Evolutionary conservation across 64 coral and sea anemone genomes (phyloP), one percentile per base, ranked within the genome.

Genomic region (Porites lutea): DNA sequence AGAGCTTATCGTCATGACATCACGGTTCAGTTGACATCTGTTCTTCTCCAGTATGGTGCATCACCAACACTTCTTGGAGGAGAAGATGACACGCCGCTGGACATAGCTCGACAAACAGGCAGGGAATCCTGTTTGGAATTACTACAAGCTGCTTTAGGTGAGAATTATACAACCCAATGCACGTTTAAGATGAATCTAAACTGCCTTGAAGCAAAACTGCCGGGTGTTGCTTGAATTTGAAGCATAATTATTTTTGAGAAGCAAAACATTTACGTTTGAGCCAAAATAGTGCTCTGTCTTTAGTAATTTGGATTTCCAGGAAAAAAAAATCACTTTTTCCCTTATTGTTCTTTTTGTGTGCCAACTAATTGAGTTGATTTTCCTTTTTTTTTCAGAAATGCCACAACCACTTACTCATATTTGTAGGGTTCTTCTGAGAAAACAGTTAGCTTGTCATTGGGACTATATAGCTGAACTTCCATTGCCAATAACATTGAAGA

Each of bases 41-140:
- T 91, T 21, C 65, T 96, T 11, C 78, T 96, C 20, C 88, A 90
- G 48, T 96, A 96, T 91, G 95, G 95, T 74, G 95, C 91, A 76
- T 96, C 92, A 3, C 87, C 92, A 43, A 72, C 91, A 21, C 68
- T 87, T 10, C 87, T 93, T 61, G 95, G 95, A 75, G 79, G 80
- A 80, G 90, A 94, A 4, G 92, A 96, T 52, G 95, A 96, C 66
- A 96, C 88, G 67, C 48, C 95, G 1, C 63, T 96, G 68, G 88
- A 96, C 15, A 76, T 96, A 70, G 72, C 90, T 43, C 89, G 51
- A 48, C 75, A 78, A 58, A 91, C 91, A 48, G 58, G 81, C 43
- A 91, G 94, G 22, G 65, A 23, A 61, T 86, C 79, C 4, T 94
- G 95, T 74, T 44, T 87, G 20, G 95, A 96, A 15, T 52, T 90